Evolutionary conservation across 2,113 vertebrate genomes (phyloP).

Genomic region (Camelus dromedarius): DNA sequence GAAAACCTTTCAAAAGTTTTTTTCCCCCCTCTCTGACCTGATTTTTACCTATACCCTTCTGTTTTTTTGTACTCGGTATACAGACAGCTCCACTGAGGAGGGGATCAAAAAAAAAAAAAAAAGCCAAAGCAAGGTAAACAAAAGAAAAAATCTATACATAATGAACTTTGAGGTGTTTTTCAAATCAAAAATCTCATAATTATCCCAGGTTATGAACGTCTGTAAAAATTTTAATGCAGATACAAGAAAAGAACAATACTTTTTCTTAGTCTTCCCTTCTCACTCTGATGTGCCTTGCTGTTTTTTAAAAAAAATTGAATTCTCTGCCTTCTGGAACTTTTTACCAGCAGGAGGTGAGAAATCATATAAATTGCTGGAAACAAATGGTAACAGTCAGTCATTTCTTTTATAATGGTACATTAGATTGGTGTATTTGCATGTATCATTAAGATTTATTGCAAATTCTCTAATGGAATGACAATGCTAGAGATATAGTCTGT

Average conservation of each 20-base stretch:
- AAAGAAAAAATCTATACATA: slow-evolving; percentile 7
- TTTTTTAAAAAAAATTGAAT: slow-evolving; percentile 38
- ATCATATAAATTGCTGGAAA: slow-evolving; percentile 76
- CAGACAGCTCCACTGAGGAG: background rate
- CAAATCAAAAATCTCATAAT: slow-evolving; percentile 60
- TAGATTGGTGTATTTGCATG: slow-evolving; percentile 80
- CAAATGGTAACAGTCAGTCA: slow-evolving; percentile 72
- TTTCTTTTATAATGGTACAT: slow-evolving; percentile 80
- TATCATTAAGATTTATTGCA: slow-evolving; percentile 81
- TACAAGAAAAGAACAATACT: slow-evolving; percentile 50
- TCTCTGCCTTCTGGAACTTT: slow-evolving; percentile 67
- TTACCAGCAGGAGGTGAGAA: slow-evolving; percentile 75
- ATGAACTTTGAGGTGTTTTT: slow-evolving; percentile 52
- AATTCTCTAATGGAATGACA: slow-evolving; percentile 79
- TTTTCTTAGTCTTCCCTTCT: slow-evolving; percentile 46
- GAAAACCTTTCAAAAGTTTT: slow-evolving; percentile 25
- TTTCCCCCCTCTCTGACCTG: background rate
- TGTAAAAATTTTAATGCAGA: slow-evolving; percentile 58
- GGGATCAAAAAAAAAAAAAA: slow-evolving; percentile 11
- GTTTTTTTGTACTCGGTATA: background rate
- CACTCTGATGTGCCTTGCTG: slow-evolving; percentile 19
- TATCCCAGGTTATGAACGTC: slow-evolving; percentile 35
- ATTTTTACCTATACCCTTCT: background rate
- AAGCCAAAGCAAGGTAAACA: background rate
- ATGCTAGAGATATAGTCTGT: slow-evolving; percentile 59